Percentiles rank a stretch among this genome's conserved stretches.
These are phyloP conservation scores for Coptodon rendalli DNA, from an alignment of 2,113 vertebrate genomes.

Conservation along the genomic window DNA sequence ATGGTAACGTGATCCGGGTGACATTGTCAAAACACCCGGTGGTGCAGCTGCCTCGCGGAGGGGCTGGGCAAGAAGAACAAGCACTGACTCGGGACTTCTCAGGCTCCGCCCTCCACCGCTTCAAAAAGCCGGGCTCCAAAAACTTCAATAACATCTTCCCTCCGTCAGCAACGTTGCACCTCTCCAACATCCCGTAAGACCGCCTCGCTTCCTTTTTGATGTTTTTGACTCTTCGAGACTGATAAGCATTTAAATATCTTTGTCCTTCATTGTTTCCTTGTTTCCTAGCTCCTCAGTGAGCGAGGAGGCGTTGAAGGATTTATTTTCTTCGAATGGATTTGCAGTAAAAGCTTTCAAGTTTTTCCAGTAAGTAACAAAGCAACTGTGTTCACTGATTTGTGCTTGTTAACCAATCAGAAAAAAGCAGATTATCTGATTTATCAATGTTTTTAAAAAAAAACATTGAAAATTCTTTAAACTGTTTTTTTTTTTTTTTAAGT, in stretches of 20 bases:
- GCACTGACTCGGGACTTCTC: constrained; percentile 42
- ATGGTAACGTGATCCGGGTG: constrained; percentile 46
- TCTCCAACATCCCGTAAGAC: constrained; percentile 54
- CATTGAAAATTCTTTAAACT: background rate
- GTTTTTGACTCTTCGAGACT: background rate
- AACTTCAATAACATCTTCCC: constrained; percentile 59
- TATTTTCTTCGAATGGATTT: constrained; percentile 36
- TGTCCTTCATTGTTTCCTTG: background rate
- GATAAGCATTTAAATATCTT: background rate
- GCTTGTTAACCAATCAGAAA: background rate
- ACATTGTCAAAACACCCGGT: constrained; percentile 42
- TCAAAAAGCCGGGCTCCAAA: constrained; percentile 55
- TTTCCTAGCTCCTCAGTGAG: constrained; percentile 17
- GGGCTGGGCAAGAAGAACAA: constrained; percentile 39
- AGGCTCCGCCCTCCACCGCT: constrained; percentile 54
- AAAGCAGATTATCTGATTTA: background rate
- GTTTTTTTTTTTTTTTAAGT: background rate
- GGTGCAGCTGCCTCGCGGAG: constrained; percentile 47
- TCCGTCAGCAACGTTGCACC: constrained; percentile 46
- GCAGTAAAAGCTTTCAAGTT: constrained; percentile 50
- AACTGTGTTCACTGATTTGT: background rate
- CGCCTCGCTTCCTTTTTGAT: background rate
- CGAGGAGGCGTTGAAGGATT: constrained; percentile 36
- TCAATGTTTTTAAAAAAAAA: background rate
- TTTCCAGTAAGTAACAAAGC: constrained; percentile 41